Percentiles rank a stretch among this genome's conserved stretches.
Evolutionary conservation across 2,888 invertebrate genomes (phyloP).

Genomic region (Malthinus seriepunctatus): DNA sequence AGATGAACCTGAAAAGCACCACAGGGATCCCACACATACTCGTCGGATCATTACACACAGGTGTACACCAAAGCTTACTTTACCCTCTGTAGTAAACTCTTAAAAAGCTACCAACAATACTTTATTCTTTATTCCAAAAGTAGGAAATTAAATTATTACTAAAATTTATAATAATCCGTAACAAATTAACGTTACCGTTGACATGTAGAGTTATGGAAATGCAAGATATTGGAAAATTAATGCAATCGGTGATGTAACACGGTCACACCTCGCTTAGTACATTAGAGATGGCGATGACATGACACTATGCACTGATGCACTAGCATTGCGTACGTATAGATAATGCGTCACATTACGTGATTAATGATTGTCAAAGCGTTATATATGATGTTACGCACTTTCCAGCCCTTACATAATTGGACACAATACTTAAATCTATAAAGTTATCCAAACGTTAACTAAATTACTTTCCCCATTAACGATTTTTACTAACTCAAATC

Average conservation of each 20-base stretch:
- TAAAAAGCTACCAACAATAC: not conserved
- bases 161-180: constrained; percentile 2
- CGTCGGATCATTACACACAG: constrained; percentile 53
- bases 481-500: too few relatives aligned
- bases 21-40: constrained; percentile 49
- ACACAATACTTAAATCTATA: constrained; percentile 13
- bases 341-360: constrained; percentile 48
- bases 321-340: constrained; percentile 39
- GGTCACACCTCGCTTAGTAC: constrained; percentile 32
- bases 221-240: constrained; percentile 33
- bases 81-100: not conserved
- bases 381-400: constrained; percentile 28
- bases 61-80: constrained; percentile 39
- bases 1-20: constrained; percentile 45
- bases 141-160: not conserved
- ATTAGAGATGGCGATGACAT: constrained; percentile 41
- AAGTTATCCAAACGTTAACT: not conserved
- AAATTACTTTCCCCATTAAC: not conserved
- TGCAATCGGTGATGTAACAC: constrained; percentile 28
- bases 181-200: constrained; percentile 2
- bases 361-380: constrained; percentile 46
- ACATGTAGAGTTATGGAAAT: constrained; percentile 11
- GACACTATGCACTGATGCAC: constrained; percentile 43
- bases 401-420: constrained; percentile 12
- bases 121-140: too few relatives aligned